Evolutionary conservation across 30 jellyfish, hydroid and myxozoan species (phyloP), one percentile per base, ranked within the genome.

Genomic region (Catostylus mosaicus): DNA sequence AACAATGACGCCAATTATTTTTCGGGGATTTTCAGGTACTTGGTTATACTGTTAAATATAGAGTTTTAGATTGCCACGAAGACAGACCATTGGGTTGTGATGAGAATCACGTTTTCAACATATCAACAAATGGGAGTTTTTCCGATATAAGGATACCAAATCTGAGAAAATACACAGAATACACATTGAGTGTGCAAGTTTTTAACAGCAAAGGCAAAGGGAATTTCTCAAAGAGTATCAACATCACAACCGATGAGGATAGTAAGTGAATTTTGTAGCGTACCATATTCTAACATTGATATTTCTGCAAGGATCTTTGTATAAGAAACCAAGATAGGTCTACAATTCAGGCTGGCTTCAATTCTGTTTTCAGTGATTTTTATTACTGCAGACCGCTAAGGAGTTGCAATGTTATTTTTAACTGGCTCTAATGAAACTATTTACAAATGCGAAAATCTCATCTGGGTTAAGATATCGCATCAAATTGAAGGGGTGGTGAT

Each of bases 1-100:
- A n/a, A n/a, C n/a, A n/a, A n/a, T n/a, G n/a, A n/a, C n/a, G n/a
- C n/a, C n/a, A n/a, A n/a, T n/a, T n/a, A n/a, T 40, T 40, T 50
- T 5, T 50, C 20, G 6, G 63, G 24, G 24, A 61, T 67, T 68
- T 64, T 0, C 50, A 80, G 90, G 77, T 80, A 11, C 82, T 66
- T 48, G 90, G 84, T 62, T 80, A 80, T 67, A 80, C 40, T 9
- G 67, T 80, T 18, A 56, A 61, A 34, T 80, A 80, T 34, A 79
- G 73, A 35, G 90, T 80, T 20, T 66, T 67, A 2, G 84, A 67
- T 30, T 80, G 90, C 36, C 77, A 67, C 16, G 77, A 80, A 26
- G 90, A 80, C 56, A 65, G 90, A 6, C 90, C 90, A 46, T 38
- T 34, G 19, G 90, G 90, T 30, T 80, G 90, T 31, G 52, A 51